These are phyloP conservation scores for Neocrepidodera transversa DNA, from an alignment of 2,888 invertebrate genomes.

Conservation along the genomic window DNA sequence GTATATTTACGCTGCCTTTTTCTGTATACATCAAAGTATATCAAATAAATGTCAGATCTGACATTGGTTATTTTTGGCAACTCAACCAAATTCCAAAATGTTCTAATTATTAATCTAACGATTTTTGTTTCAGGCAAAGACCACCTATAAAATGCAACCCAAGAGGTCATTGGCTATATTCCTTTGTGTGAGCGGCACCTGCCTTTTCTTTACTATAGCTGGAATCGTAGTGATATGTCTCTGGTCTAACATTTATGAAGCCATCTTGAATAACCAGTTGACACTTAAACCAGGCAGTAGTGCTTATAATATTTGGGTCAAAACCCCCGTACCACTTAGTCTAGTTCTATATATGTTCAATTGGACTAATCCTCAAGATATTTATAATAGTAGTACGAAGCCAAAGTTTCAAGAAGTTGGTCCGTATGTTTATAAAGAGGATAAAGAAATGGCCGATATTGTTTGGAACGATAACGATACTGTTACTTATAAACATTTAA, in stretches of 20 bases:
- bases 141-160: slow-evolving; percentile 40
- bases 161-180: slow-evolving; percentile 35
- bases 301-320: slow-evolving; percentile 75
- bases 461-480: slow-evolving; percentile 75
- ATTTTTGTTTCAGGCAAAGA: slow-evolving; percentile 29
- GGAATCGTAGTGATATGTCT: slow-evolving; percentile 43
- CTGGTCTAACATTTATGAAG: slow-evolving; percentile 39
- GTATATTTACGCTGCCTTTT: too few relatives aligned
- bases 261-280: slow-evolving; percentile 61
- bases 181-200: slow-evolving; percentile 34
- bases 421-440: slow-evolving; percentile 72
- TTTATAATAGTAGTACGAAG: slow-evolving; percentile 63
- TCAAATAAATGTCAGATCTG: too few relatives aligned
- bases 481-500: slow-evolving; percentile 72
- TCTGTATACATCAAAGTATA: too few relatives aligned
- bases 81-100: not conserved
- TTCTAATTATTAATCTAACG: too few relatives aligned
- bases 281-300: slow-evolving; percentile 67
- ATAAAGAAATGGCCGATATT: slow-evolving; percentile 75
- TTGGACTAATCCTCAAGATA: slow-evolving; percentile 79
- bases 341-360: slow-evolving; percentile 78
- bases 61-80: not conserved
- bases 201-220: slow-evolving; percentile 34
- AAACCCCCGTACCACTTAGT: slow-evolving; percentile 68
- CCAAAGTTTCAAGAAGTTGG: slow-evolving; percentile 67